phyloP scores from a whole-genome alignment of 1,140 invertebrate genomes.

The Diorhabda carinulata region DNA sequence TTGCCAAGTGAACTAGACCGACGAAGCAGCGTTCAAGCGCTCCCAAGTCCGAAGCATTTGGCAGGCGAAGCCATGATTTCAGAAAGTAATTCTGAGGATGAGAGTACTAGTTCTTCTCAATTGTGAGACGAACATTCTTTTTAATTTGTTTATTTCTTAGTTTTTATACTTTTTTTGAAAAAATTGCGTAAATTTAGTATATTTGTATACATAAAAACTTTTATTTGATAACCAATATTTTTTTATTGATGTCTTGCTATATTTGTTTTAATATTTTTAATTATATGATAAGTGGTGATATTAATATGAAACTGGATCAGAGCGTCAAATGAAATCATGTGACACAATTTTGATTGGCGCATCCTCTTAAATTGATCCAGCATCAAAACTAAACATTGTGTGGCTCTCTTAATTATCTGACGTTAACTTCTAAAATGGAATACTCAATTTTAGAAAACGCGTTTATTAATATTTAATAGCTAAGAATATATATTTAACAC shows the following conservation, averaged over 20 bases:
- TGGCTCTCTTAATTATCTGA: too few relatives aligned
- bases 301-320: constrained; percentile 7
- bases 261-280: constrained; percentile 7
- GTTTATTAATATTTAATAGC: too few relatives aligned
- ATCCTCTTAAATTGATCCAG: too few relatives aligned
- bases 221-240: constrained; percentile 16
- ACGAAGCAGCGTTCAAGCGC: constrained; percentile 29
- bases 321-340: too few relatives aligned
- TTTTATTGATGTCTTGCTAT: constrained; percentile 10
- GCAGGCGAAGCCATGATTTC: constrained; percentile 59
- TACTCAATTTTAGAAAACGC: too few relatives aligned
- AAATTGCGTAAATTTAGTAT: not conserved
- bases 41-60: constrained; percentile 53
- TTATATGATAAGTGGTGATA: constrained; percentile 12
- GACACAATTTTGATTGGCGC: too few relatives aligned
- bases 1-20: constrained; percentile 44
- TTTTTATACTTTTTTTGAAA: not conserved
- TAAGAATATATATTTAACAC: too few relatives aligned
- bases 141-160: constrained; percentile 16
- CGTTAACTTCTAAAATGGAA: too few relatives aligned
- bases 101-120: constrained; percentile 49
- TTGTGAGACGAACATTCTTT: constrained; percentile 41
- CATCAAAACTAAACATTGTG: too few relatives aligned
- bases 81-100: constrained; percentile 55
- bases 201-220: constrained; percentile 15